Conservation (phyloP, 2,888 invertebrate genomes). For the Branchipolynoe longqiensis region DNA sequence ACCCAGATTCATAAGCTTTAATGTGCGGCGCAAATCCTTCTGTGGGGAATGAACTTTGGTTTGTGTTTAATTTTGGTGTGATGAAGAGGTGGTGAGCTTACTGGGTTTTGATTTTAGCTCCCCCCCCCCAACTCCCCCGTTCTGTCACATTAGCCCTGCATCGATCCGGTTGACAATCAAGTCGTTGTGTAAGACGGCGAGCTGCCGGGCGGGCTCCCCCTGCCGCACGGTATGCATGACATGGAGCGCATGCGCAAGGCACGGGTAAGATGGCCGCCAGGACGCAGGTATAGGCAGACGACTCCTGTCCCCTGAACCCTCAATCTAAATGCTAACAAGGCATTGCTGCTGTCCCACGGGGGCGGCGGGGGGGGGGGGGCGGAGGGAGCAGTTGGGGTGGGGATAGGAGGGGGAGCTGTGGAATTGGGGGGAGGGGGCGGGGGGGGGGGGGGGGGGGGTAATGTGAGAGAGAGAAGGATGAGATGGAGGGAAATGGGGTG, state of each 20-base stretch:
- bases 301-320: background rate
- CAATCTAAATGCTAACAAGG: conserved; percentile 47
- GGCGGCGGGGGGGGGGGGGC: background rate
- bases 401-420: background rate
- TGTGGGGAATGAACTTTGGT: no score
- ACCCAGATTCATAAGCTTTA: no score
- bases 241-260: background rate
- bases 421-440: background rate
- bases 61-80: no score
- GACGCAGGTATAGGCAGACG: background rate
- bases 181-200: no score
- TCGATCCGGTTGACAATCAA: no score
- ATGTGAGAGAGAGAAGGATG: background rate
- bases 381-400: background rate
- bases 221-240: background rate
- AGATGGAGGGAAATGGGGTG: background rate
- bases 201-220: no score
- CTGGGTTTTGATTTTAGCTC: no score
- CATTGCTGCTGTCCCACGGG: background rate
- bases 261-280: background rate
- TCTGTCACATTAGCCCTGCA: no score
- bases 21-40: no score
- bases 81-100: no score
- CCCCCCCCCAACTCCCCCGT: no score
- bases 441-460: background rate